Conservation (phyloP, 2,888 invertebrate species). For the Acrobasis repandana region DNA sequence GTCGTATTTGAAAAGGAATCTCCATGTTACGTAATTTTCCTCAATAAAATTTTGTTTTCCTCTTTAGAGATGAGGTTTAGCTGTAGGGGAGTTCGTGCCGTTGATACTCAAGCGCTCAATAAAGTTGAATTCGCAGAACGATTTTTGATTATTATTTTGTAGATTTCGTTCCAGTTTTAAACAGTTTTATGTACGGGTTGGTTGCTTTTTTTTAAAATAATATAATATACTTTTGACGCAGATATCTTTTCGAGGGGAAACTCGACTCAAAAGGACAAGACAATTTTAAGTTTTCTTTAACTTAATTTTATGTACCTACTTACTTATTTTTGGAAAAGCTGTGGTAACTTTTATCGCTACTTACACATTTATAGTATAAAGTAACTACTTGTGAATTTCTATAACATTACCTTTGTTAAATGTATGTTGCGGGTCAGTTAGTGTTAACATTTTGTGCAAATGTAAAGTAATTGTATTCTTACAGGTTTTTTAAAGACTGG, state of each 20-base stretch:
- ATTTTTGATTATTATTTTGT: neutral
- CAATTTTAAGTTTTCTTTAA: too few relatives aligned
- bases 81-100: conserved; percentile 3
- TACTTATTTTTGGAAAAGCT: too few relatives aligned
- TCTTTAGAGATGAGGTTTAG: conserved; percentile 1
- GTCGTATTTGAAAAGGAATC: neutral
- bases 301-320: too few relatives aligned
- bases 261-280: too few relatives aligned
- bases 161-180: neutral
- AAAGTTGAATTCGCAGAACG: conserved; percentile 6
- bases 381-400: too few relatives aligned
- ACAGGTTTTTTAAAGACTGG: conserved; percentile 96
- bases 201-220: too few relatives aligned
- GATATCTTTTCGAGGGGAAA: too few relatives aligned
- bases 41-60: conserved; percentile 16
- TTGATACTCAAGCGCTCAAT: neutral
- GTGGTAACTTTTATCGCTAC: too few relatives aligned
- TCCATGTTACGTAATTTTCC: conserved; percentile 12
- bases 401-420: too few relatives aligned
- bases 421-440: too few relatives aligned
- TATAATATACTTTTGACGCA: too few relatives aligned
- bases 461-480: conserved; percentile 30
- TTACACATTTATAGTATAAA: too few relatives aligned
- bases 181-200: neutral
- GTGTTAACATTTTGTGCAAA: neutral